These are phyloP conservation scores for Drosophila dives DNA, from an alignment of 2,888 invertebrate species.

Conservation along the genomic window DNA sequence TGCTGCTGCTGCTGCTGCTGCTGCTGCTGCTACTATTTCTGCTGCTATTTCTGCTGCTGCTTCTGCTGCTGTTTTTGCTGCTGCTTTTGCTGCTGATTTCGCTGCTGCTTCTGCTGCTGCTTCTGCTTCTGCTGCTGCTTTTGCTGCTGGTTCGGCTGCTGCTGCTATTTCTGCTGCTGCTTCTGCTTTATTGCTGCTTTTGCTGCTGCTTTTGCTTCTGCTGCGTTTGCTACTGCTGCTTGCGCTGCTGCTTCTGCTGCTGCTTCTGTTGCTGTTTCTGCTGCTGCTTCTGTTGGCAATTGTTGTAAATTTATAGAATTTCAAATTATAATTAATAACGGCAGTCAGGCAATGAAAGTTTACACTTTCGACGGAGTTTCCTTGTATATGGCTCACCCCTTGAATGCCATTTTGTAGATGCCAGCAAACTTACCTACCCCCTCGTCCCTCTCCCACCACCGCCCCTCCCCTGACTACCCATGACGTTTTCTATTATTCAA, in stretches of 20 bases:
- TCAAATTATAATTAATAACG: slow-evolving; percentile 75
- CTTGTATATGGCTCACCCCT: slow-evolving; percentile 1
- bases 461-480: background rate
- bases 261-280: background rate
- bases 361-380: slow-evolving; percentile 50
- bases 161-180: slow-evolving; percentile 6
- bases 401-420: slow-evolving; percentile 24
- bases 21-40: slow-evolving; percentile 4
- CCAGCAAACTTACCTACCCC: background rate
- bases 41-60: slow-evolving; percentile 2
- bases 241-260: slow-evolving; percentile 9
- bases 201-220: slow-evolving; percentile 5
- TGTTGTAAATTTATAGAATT: slow-evolving; percentile 74
- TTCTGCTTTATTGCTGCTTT: background rate
- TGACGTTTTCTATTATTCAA: slow-evolving; percentile 37
- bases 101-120: slow-evolving; percentile 4
- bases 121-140: slow-evolving; percentile 9
- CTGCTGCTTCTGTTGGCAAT: slow-evolving; percentile 28
- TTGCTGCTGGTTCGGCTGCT: background rate
- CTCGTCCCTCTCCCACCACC: background rate
- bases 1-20: background rate
- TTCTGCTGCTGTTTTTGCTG: background rate
- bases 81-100: slow-evolving; percentile 5
- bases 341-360: slow-evolving; percentile 61
- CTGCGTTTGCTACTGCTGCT: slow-evolving; percentile 7